phyloP scores from a whole-genome alignment of 30 jellyfish, hydroid and myxozoan species.

The Mastigias papua region DNA sequence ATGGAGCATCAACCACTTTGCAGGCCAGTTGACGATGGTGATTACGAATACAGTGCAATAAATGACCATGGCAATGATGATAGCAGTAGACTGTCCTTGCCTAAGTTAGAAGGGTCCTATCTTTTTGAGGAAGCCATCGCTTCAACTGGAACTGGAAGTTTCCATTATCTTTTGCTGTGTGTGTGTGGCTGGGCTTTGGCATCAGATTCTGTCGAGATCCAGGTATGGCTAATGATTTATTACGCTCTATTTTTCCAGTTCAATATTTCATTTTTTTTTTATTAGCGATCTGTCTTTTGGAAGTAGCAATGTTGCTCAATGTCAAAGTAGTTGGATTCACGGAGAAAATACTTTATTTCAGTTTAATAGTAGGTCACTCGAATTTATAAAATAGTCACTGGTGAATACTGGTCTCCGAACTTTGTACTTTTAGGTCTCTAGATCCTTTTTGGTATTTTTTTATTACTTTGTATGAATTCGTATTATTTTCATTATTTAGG shows the following conservation, averaged over 20 bases:
- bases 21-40: slow-evolving; percentile 19
- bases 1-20: slow-evolving; percentile 41
- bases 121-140: slow-evolving; percentile 84
- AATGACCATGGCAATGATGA: slow-evolving; percentile 3
- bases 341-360: not conserved
- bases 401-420: not conserved
- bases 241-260: too few relatives aligned
- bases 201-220: slow-evolving; percentile 92
- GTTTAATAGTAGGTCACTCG: not conserved
- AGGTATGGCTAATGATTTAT: slow-evolving; percentile 32
- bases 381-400: not conserved
- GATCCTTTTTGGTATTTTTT: too few relatives aligned
- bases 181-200: slow-evolving; percentile 99
- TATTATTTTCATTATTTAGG: too few relatives aligned
- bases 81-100: not conserved
- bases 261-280: too few relatives aligned
- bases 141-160: slow-evolving; percentile 85
- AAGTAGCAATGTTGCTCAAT: not conserved
- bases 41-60: not conserved
- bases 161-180: slow-evolving; percentile 70
- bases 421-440: too few relatives aligned
- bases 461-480: too few relatives aligned
- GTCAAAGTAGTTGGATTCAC: not conserved
- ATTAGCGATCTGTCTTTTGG: not conserved
- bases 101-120: slow-evolving; percentile 62